phyloP scores from a whole-genome alignment of 2,797 vertebrate species.

The Loriculus beryllinus region DNA sequence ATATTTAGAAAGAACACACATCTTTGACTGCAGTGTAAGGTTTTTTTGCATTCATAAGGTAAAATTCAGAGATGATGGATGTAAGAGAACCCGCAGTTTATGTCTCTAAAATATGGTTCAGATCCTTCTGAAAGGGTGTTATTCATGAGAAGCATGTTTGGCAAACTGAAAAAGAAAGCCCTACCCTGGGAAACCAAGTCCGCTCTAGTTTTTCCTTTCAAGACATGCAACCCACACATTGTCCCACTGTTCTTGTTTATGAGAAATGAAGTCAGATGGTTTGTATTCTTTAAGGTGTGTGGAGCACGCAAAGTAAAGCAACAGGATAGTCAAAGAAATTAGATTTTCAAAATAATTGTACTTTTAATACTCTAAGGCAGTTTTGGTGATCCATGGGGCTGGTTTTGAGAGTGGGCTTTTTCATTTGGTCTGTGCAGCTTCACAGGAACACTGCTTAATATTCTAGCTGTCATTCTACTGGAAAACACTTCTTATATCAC shows the following conservation, averaged over 20 bases:
- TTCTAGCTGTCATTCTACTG: neutral
- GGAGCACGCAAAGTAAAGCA: neutral
- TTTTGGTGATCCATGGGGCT: neutral
- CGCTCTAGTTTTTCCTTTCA: neutral
- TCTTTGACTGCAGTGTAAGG: neutral
- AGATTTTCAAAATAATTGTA: neutral
- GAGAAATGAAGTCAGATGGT: neutral
- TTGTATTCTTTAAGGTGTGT: conserved; percentile 23
- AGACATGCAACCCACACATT: neutral
- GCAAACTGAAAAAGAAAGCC: neutral
- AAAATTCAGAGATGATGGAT: neutral
- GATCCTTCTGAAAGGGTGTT: neutral
- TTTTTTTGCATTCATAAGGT: neutral
- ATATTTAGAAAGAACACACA: neutral
- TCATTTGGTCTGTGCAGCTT: neutral
- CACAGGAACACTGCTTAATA: neutral
- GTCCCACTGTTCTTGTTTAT: neutral
- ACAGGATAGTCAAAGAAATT: neutral
- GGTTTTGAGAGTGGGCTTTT: neutral
- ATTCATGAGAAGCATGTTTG: neutral
- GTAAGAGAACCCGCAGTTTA: neutral
- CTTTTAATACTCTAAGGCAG: neutral
- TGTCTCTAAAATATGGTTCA: neutral
- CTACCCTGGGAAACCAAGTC: neutral
- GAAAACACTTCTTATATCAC: neutral